phyloP scores from a whole-genome alignment of 2,888 invertebrate species.

The Argyresthia goedartella region DNA sequence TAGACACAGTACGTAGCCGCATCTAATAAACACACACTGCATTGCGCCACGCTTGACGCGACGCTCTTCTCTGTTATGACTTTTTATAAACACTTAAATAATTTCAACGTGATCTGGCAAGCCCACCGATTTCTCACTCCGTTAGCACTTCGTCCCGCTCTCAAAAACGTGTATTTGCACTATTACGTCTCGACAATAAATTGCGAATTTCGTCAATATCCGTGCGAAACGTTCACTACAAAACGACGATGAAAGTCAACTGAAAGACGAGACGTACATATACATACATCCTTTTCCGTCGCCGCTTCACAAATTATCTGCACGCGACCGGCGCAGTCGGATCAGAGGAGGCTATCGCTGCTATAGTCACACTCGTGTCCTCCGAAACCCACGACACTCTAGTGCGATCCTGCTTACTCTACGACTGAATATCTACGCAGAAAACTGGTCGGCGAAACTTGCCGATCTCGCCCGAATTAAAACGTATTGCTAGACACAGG shows the following conservation, averaged over 20 bases:
- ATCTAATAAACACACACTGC: constrained; percentile 61
- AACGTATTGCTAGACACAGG: constrained; percentile 18
- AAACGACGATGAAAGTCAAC: constrained; percentile 71
- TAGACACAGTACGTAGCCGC: constrained; percentile 52
- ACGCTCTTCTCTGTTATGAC: constrained; percentile 35
- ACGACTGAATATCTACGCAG: constrained; percentile 30
- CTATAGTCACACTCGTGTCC: constrained; percentile 49
- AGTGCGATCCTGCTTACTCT: constrained; percentile 56
- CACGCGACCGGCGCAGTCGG: constrained; percentile 24
- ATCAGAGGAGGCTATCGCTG: constrained; percentile 38
- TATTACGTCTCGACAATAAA: constrained; percentile 55
- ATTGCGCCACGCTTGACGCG: constrained; percentile 65
- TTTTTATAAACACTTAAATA: too few species aligned
- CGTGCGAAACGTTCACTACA: constrained; percentile 68
- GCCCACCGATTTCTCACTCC: constrained; percentile 1
- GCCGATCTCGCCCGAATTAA: constrained; percentile 42
- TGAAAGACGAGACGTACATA: constrained; percentile 70
- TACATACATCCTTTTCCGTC: constrained; percentile 67
- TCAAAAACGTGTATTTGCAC: constrained; percentile 44
- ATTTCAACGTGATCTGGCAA: background rate
- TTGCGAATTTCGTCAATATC: constrained; percentile 62
- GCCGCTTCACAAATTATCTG: constrained; percentile 61
- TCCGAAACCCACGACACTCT: constrained; percentile 31
- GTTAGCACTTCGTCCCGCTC: too few species aligned
- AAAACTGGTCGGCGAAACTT: constrained; percentile 38